These are phyloP conservation scores for Mungos mungo DNA, from an alignment of 2,113 vertebrate genomes.

Conservation along the genomic window DNA sequence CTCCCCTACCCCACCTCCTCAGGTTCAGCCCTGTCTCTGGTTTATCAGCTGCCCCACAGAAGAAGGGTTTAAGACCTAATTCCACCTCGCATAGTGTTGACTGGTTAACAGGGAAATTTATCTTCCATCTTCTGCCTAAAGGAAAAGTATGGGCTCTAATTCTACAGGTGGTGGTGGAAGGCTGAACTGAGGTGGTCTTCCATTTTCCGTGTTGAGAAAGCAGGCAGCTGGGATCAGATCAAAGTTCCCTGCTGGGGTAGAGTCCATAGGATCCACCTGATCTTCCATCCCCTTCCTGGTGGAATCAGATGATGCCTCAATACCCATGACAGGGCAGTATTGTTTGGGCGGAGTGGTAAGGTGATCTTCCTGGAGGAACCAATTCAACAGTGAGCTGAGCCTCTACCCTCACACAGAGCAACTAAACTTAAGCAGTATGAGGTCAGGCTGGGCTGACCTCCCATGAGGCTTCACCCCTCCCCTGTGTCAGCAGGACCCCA, in stretches of 20 bases:
- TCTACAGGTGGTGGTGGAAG: not conserved
- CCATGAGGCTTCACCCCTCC: not conserved
- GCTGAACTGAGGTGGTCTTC: no score
- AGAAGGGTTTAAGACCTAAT: not conserved
- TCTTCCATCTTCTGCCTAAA: not conserved
- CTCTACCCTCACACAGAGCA: not conserved
- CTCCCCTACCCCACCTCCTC: not conserved
- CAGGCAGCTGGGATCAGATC: not conserved
- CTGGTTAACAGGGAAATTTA: not conserved
- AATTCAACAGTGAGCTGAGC: not conserved
- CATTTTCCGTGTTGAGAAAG: not conserved
- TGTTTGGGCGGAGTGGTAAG: not conserved
- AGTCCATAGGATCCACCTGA: not conserved
- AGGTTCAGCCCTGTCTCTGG: not conserved
- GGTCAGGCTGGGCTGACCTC: not conserved
- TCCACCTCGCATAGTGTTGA: not conserved
- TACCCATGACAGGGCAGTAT: not conserved
- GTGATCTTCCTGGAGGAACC: not conserved
- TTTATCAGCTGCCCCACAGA: no score
- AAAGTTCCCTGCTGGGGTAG: not conserved
- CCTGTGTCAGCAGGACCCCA: not conserved
- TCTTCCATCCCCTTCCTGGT: not conserved
- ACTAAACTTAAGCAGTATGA: accelerated
- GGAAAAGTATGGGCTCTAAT: no score
- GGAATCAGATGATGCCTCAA: no score